A percentile compares a stretch with the other conserved stretches of the same genome.
Conservation (phyloP, 2,888 invertebrate species). For the Amphipyra tragopoginis region DNA sequence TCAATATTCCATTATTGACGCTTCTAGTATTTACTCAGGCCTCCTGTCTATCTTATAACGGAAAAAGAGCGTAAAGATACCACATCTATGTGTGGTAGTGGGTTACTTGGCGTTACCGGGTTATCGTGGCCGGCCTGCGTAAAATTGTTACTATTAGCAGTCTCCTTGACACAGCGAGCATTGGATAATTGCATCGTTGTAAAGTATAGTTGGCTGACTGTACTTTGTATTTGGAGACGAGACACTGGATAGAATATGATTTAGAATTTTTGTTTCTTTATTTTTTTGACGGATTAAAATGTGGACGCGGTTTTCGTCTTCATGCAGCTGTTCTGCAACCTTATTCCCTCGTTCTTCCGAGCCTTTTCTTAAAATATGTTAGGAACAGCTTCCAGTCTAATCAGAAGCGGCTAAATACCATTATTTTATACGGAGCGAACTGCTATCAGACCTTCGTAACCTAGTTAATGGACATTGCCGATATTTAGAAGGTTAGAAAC, state of each 20-base stretch:
- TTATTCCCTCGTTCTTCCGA: too few relatives aligned
- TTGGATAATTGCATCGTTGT: slow-evolving; percentile 35
- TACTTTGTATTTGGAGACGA: slow-evolving; percentile 4
- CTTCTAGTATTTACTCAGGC: slow-evolving; percentile 15
- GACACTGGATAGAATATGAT: background rate
- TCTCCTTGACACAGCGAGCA: slow-evolving; percentile 57
- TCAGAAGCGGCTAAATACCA: too few relatives aligned
- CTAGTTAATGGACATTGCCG: too few relatives aligned
- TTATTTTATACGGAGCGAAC: too few relatives aligned
- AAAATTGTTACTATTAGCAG: slow-evolving; percentile 55
- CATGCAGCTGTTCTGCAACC: slow-evolving; percentile 30
- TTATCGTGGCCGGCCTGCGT: slow-evolving; percentile 55
- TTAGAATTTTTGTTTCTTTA: too few relatives aligned
- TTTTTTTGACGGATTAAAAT: too few relatives aligned
- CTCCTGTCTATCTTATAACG: slow-evolving; percentile 45
- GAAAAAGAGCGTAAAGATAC: slow-evolving; percentile 67
- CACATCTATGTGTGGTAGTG: slow-evolving; percentile 67
- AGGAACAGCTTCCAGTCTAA: too few relatives aligned
- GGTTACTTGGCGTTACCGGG: slow-evolving; percentile 56
- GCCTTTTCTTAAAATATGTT: too few relatives aligned
- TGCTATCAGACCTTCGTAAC: too few relatives aligned
- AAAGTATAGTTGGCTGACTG: background rate
- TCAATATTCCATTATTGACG: slow-evolving; percentile 7
- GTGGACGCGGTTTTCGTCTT: too few relatives aligned
- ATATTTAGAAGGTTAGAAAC: too few relatives aligned